phyloP scores from a whole-genome alignment of 2,797 vertebrate species.

The Crocodylus rhombifer region DNA sequence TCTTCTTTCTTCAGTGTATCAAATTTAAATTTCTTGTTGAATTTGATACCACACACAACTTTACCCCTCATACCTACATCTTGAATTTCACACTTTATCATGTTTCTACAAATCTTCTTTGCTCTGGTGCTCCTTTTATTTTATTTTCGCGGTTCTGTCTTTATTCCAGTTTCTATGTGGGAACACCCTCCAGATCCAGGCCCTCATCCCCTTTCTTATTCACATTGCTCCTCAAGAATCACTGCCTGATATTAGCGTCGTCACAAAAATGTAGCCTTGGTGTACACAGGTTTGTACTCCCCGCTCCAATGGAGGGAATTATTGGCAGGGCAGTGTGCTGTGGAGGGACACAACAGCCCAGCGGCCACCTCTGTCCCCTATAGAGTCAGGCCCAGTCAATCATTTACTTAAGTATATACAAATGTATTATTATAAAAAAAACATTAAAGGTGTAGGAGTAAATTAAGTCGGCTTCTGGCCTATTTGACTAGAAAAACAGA shows the following conservation, averaged over 20 bases:
- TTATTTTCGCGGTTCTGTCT: background rate
- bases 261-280: background rate
- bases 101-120: too few species aligned
- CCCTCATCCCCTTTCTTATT: background rate
- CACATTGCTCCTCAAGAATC: background rate
- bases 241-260: background rate
- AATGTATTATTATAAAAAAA: too few species aligned
- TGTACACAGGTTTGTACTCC: too few species aligned
- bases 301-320: too few species aligned
- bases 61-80: background rate
- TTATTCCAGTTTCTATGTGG: background rate
- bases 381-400: too few species aligned
- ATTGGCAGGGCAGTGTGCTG: too few species aligned
- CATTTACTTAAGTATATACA: background rate
- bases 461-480: too few species aligned
- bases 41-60: background rate
- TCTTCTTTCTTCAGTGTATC: background rate
- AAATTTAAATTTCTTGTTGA: background rate
- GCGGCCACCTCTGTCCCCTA: too few species aligned
- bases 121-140: background rate
- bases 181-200: background rate
- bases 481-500: too few species aligned
- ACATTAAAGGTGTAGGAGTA: too few species aligned
- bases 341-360: too few species aligned
- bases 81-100: background rate